These are phyloP conservation scores for Rugalucina vietnamica DNA, from an alignment of 2,888 invertebrate genomes.

Conservation along the genomic window DNA sequence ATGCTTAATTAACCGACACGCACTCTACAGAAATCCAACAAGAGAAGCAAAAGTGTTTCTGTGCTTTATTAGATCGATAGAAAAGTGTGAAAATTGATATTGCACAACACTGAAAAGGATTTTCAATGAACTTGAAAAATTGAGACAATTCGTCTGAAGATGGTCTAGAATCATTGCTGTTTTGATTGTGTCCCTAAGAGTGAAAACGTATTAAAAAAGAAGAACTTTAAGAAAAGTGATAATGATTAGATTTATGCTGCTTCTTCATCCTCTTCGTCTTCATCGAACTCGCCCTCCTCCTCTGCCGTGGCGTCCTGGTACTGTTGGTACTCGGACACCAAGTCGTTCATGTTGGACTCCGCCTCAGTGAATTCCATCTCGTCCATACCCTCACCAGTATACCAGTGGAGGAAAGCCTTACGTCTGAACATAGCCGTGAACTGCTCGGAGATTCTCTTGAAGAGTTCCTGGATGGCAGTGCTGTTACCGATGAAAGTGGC, in stretches of 20 bases:
- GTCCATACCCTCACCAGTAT: constrained; percentile 98
- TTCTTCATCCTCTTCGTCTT: constrained; percentile 85
- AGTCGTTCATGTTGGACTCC: constrained; percentile 94
- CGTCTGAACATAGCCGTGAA: constrained; percentile 96
- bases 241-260: constrained; percentile 40
- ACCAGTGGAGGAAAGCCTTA: constrained; percentile 99
- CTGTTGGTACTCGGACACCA: constrained; percentile 76
- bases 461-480: constrained; percentile 82
- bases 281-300: constrained; percentile 69
- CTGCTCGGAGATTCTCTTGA: constrained; percentile 81
- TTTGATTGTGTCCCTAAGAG: too few relatives aligned
- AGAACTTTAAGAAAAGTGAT: too few relatives aligned
- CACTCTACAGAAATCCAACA: too few relatives aligned
- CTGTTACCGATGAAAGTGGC: constrained; percentile 83
- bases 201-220: too few relatives aligned
- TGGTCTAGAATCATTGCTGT: too few relatives aligned
- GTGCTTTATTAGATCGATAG: too few relatives aligned
- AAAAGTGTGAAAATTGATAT: too few relatives aligned
- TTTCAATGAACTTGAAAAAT: too few relatives aligned
- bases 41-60: too few relatives aligned
- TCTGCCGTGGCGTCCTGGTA: constrained; percentile 86
- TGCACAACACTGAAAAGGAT: too few relatives aligned
- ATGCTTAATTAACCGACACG: too few relatives aligned
- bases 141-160: too few relatives aligned
- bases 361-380: constrained; percentile 94